Base-by-base conservation (phyloP, 1,140 invertebrate species). In the Drosophila nigromelanica region DNA sequence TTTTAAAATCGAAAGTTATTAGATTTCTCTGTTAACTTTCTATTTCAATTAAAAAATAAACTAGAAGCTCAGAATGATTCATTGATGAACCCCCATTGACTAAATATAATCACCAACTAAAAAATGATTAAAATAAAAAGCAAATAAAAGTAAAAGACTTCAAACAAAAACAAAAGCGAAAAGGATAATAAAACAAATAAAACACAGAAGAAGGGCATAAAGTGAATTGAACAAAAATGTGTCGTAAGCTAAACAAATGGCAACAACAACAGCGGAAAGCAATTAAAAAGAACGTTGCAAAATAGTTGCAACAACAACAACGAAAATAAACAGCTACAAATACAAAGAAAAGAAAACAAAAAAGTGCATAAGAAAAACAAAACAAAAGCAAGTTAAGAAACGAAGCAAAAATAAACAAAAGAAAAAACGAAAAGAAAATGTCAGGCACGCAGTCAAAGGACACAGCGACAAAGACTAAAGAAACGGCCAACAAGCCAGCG, bases 361-460 rank as follows among this genome's bases (percentile, higher is more conserved):
- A 59, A 74, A 74, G 67, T 63, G 62, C 30, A 73, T 42, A 64
- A 33, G 15, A 52, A 52, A 54, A 42, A 71, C 35, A 10, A 55
- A 58, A 18, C 35, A 10, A 55, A 58, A 18, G 75, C 6, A 47
- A 50, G 39, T 64, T 24, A 5, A 40, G 6, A 51, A 67, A 56
- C 33, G 33, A 42, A 70, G 47, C 35, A 45, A 74, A 63, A 39
- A 40, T 43, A n/a, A 30, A 24, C 14, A 42, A 56, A 15, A 63
- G 11, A 43, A 67, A 62, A 62, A 18, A 68, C 30, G 47, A 27
- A 48, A 62, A 52, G 55, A 85, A 86, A 69, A 86, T 89, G 85
- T 78, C 85, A 76, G 68, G 56, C 64, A 54, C 51, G 48, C 69
- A 87, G 59, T 71, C 62, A 43, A 86, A 86, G 76, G 76, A 80